Base-by-base conservation (phyloP, 2,113 vertebrate species). In the Macheiramphus alcinus region DNA sequence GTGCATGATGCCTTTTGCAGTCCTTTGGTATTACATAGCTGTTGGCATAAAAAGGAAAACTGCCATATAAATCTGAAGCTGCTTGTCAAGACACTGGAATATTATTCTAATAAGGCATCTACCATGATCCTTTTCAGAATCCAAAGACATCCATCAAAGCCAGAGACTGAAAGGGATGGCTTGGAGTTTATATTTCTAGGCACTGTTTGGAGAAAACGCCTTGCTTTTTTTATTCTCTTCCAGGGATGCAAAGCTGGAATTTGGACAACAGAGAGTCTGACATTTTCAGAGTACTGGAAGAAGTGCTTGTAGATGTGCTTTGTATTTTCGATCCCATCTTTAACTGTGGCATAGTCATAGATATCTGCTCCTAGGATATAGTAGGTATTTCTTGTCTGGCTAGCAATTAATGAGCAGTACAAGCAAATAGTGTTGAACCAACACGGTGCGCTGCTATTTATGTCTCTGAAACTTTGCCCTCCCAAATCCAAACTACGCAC, bases 101-200 rank as follows among this genome's bases (percentile, higher is more conserved):
- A 94, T 93, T 94, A 82, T 80, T 97, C 73, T 94, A 93, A 80
- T 68, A 89, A 79, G 80, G n/a, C 42, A 70, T 56, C 78, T 72
- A 87, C 78, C 38, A 16, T 38, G 31, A 84, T 50, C 62, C 23
- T 79, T 84, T 93, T 62, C 73, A 65, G 61, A 87, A 88, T 72
- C 83, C 61, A 56, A 59, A 93, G 52, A 40, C 48, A 89, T 68
- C 45, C 38, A 29, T 93, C 86, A 94, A 94, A 94, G 40, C 56
- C 81, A 65, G 61, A 84, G 58, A 65, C 31, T 52, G 36, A 72
- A 89, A 81, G 45, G 34, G 13, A 34, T 36, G 36, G 15, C 31
- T 88, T 86, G 1, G 1, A 84, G 31, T 68, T 94, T 66, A 65
- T 74, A 94, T 68, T 94, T 16, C 61, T 71, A 71, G 52, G 47